Conservation (phyloP, 1,140 invertebrate genomes). For the Aleiodes sp. region DNA sequence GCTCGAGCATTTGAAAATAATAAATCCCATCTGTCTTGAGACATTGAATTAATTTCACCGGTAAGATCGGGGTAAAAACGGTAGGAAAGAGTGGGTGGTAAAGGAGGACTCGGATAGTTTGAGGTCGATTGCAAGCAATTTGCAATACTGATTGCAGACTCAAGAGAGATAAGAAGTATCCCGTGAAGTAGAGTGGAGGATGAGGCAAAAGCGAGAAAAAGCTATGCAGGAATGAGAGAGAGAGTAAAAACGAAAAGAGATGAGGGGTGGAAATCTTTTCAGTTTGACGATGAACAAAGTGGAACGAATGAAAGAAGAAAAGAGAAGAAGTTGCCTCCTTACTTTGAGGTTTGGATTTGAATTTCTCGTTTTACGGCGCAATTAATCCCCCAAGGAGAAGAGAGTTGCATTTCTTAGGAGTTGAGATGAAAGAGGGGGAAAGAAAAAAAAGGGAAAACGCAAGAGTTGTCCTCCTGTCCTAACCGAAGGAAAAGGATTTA, state of each 20-base stretch:
- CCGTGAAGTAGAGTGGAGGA: neutral
- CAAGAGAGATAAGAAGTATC: conserved; percentile 18
- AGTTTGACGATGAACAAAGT: conserved; percentile 14
- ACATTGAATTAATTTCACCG: conserved; percentile 27
- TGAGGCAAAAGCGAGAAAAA: neutral
- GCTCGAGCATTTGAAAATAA: conserved; percentile 29
- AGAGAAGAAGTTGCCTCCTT: conserved; percentile 4
- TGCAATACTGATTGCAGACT: conserved; percentile 31
- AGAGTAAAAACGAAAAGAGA: too few relatives aligned
- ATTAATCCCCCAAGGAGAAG: conserved; percentile 25
- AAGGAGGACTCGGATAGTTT: neutral
- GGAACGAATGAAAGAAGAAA: neutral
- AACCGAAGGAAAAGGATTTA: neutral
- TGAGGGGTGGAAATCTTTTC: conserved; percentile 19
- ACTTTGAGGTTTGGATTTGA: conserved; percentile 31
- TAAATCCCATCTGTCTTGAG: conserved; percentile 25
- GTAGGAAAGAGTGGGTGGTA: neutral
- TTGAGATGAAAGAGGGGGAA: conserved; percentile 7
- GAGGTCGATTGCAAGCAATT: conserved; percentile 32
- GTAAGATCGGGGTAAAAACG: neutral
- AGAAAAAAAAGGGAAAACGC: neutral
- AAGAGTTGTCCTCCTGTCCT: conserved; percentile 1
- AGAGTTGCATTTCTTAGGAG: conserved; percentile 26
- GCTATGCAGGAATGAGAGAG: too few relatives aligned
- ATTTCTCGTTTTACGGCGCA: conserved; percentile 30